These are phyloP conservation scores for Pollenia amentaria DNA, from an alignment of 2,888 invertebrate species.

Conservation along the genomic window DNA sequence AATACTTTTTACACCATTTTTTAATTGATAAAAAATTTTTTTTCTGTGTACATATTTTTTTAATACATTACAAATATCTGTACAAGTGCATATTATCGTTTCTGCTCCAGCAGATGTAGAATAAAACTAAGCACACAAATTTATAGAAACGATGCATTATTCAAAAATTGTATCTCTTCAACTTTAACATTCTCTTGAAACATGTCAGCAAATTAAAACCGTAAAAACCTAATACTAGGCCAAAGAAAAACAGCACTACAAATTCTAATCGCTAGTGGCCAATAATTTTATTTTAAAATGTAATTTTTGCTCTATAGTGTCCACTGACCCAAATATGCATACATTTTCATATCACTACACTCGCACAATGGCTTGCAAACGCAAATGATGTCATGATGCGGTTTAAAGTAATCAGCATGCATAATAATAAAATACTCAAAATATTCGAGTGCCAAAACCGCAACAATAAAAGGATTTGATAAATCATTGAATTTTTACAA, in stretches of 20 bases:
- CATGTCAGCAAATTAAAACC: background rate
- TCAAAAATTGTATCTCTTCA: background rate
- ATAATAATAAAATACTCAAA: constrained; percentile 61
- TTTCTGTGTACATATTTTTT: no score
- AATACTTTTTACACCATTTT: no score
- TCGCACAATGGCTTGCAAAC: constrained; percentile 28
- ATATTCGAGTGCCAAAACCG: constrained; percentile 66
- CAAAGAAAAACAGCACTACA: background rate
- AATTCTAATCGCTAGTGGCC: constrained; percentile 53
- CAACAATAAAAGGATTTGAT: constrained; percentile 67
- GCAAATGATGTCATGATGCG: constrained; percentile 65
- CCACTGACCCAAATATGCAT: constrained; percentile 64
- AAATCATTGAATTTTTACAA: constrained; percentile 66
- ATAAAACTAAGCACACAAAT: no score
- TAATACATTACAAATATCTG: no score
- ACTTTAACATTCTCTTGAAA: background rate
- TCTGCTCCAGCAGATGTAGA: no score
- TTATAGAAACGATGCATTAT: no score
- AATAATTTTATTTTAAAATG: constrained; percentile 54
- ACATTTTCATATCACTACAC: constrained; percentile 43
- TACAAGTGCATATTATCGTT: no score
- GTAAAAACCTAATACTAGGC: background rate
- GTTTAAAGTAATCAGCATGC: constrained; percentile 66
- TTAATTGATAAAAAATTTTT: no score
- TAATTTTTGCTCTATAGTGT: constrained; percentile 39